Evolutionary conservation across 2,888 invertebrate genomes (phyloP), one percentile per base, ranked within the genome.

Genomic region (Deroplatys truncata): DNA sequence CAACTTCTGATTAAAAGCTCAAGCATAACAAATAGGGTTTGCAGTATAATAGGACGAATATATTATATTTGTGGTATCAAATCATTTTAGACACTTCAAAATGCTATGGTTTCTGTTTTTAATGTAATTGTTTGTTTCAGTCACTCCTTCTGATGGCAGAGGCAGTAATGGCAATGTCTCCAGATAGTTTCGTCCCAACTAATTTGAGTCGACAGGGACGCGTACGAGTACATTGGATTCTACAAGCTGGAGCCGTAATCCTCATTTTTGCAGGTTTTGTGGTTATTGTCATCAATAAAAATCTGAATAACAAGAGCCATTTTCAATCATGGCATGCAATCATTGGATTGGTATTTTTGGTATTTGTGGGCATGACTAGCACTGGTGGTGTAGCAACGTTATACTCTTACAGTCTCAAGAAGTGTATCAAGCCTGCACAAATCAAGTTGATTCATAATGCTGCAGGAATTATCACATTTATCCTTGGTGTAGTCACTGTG

Each of bases 111-210:
- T 43, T 13, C 13, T 43, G 43, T 35, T 35, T 5, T 31, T 31
- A 35, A 35, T 7, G 7, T 9, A 20, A 72, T 35, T 31, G 15
- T 88, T 20, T 84, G 10, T 89, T 90, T 1, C 90, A 90, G 90
- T 82, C 89, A 5, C 89, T 90, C 28, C 83, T 90, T 29, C 84
- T 90, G 29, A 90, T 90, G 90, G 90, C 89, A 56, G 89, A 90
- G 28, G 90, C 90, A 82, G 88, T 90, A 43, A 90, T 90, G 90
- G 88, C 88, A 2, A 90, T 90, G 89, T 90, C 90, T 72, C 88
- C 85, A 84, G 89, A 89, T 35, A 90, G 90, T 85, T 72, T 84
- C 15, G 25, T 90, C 28, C 84, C 89, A n/a, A 49, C 89, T 28
- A 88, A 88, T 84, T 84, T 90, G 28, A 43, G 89, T 25, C 88